phyloP scores from a whole-genome alignment of 2,888 invertebrate species.

The Gandaritis pyraliata region DNA sequence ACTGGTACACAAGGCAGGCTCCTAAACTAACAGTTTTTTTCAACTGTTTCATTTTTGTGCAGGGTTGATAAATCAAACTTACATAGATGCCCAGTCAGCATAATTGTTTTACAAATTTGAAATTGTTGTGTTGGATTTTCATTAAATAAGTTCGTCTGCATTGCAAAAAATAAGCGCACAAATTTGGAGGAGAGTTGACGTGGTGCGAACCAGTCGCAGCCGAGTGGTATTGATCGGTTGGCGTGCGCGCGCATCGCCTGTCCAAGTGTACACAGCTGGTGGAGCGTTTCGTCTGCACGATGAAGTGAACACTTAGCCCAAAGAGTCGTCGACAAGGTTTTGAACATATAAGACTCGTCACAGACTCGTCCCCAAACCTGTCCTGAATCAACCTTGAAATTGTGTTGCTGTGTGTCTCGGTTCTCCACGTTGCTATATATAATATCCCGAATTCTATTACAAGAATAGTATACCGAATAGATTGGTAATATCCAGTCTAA shows the following conservation, averaged over 20 bases:
- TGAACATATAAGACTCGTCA: slow-evolving; percentile 40
- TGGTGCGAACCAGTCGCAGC: slow-evolving; percentile 75
- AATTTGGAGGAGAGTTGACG: slow-evolving; percentile 72
- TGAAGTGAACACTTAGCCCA: slow-evolving; percentile 71
- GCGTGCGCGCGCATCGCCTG: slow-evolving; percentile 80
- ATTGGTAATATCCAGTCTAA: slow-evolving; percentile 28
- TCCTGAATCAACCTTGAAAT: slow-evolving; percentile 5
- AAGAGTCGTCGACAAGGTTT: slow-evolving; percentile 67
- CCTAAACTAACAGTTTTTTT: slow-evolving; percentile 47
- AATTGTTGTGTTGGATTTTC: slow-evolving; percentile 54
- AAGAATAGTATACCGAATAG: slow-evolving; percentile 6
- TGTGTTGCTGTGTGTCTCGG: neutral
- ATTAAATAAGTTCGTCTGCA: slow-evolving; percentile 62
- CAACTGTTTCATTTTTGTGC: slow-evolving; percentile 43
- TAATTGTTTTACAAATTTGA: slow-evolving; percentile 51
- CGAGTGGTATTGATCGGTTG: slow-evolving; percentile 80
- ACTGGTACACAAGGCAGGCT: slow-evolving; percentile 26
- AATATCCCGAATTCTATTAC: neutral
- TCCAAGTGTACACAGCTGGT: slow-evolving; percentile 75
- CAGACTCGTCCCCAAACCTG: slow-evolving; percentile 16
- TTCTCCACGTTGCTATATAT: slow-evolving; percentile 2
- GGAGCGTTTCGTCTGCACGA: slow-evolving; percentile 70
- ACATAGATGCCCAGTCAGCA: slow-evolving; percentile 36
- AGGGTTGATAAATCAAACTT: slow-evolving; percentile 10
- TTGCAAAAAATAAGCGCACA: slow-evolving; percentile 69